Percentiles rank a stretch among this genome's conserved stretches.
Conservation (phyloP, 2,113 vertebrate genomes). For the Oncorhynchus tshawytscha region DNA sequence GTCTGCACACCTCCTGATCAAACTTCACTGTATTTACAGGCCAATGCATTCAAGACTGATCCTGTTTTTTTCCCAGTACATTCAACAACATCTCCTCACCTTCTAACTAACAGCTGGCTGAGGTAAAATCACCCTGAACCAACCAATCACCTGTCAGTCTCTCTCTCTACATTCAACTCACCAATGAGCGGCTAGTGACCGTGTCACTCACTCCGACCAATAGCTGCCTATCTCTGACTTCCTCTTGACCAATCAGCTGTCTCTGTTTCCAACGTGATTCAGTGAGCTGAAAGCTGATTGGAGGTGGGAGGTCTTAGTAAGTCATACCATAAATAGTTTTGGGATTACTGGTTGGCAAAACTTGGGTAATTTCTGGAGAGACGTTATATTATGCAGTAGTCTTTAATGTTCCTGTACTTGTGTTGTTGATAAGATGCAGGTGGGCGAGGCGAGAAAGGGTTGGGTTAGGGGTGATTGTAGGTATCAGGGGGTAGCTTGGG, state of each 20-base stretch:
- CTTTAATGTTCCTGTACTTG: slow-evolving; percentile 16
- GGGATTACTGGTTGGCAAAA: neutral
- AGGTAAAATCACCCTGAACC: neutral
- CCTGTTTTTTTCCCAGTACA: neutral
- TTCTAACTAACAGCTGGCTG: neutral
- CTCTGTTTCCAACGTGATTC: neutral
- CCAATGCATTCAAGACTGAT: neutral
- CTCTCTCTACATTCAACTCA: neutral
- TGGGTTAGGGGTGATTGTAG: slow-evolving; percentile 21
- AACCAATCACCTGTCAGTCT: neutral
- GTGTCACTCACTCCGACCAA: slow-evolving; percentile 4
- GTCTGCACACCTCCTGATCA: neutral
- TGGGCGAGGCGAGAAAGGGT: slow-evolving; percentile 15
- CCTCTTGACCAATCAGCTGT: slow-evolving; percentile 17
- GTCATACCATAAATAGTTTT: slow-evolving; percentile 1
- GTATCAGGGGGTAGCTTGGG: slow-evolving; percentile 33
- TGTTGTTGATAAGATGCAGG: slow-evolving; percentile 22
- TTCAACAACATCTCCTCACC: neutral
- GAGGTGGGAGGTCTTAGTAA: neutral
- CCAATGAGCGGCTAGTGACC: neutral
- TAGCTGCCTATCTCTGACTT: neutral
- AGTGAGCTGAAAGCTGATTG: slow-evolving; percentile 37
- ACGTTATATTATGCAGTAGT: slow-evolving; percentile 11
- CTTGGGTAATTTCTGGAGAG: slow-evolving; percentile 7
- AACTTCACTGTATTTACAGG: too few species aligned